A percentile compares a stretch with the other conserved stretches of the same genome.
Evolutionary conservation across 2,888 invertebrate species (phyloP).

Genomic region (Ctena decussata): DNA sequence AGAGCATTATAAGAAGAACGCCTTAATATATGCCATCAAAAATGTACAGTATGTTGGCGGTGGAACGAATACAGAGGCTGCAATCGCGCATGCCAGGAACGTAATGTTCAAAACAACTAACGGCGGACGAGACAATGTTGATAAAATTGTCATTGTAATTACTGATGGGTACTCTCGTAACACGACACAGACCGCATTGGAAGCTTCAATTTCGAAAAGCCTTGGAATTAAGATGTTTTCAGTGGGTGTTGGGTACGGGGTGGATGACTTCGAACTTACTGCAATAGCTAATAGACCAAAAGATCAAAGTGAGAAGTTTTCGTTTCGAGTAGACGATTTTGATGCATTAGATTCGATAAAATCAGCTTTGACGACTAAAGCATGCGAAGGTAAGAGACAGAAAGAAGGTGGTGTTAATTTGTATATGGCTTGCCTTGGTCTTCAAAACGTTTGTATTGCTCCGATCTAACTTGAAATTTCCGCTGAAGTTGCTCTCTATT

Average conservation of each 20-base stretch:
- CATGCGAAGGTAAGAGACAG: slow-evolving; percentile 75
- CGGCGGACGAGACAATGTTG: slow-evolving; percentile 66
- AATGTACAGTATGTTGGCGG: slow-evolving; percentile 46
- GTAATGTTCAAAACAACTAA: slow-evolving; percentile 53
- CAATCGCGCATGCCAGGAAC: slow-evolving; percentile 58
- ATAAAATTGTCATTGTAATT: slow-evolving; percentile 73
- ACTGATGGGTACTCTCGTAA: slow-evolving; percentile 75
- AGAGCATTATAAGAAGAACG: slow-evolving; percentile 20
- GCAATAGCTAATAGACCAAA: slow-evolving; percentile 73
- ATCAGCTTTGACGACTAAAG: slow-evolving; percentile 58
- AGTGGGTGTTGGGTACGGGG: slow-evolving; percentile 64
- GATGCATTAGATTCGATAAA: slow-evolving; percentile 68
- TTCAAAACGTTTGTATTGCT: no score
- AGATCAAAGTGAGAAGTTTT: slow-evolving; percentile 53
- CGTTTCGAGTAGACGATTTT: slow-evolving; percentile 76
- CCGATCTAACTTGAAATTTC: no score
- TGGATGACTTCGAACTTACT: slow-evolving; percentile 68
- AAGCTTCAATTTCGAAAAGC: slow-evolving; percentile 52
- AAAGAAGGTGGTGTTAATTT: no score
- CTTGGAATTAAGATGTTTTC: slow-evolving; percentile 66
- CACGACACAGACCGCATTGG: slow-evolving; percentile 40
- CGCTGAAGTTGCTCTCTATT: no score
- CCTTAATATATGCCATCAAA: slow-evolving; percentile 41
- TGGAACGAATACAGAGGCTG: slow-evolving; percentile 58
- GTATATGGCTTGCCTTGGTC: no score